Evolutionary conservation across 1,140 invertebrate genomes (phyloP).

Genomic region (Euwallacea similis): DNA sequence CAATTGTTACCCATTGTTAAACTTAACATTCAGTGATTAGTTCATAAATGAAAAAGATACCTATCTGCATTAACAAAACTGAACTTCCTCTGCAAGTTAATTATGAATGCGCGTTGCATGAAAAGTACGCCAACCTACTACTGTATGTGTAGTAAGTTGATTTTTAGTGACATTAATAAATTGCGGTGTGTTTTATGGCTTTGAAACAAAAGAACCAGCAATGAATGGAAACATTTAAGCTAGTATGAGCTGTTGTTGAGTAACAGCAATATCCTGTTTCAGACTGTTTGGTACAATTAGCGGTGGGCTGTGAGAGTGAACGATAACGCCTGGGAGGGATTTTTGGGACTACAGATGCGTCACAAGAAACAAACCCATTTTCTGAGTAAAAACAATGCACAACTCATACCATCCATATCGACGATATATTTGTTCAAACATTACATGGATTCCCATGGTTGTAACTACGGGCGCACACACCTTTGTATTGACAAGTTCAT

Average conservation of each 20-base stretch:
- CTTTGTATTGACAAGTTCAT: conserved; percentile 35
- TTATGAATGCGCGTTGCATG: conserved; percentile 18
- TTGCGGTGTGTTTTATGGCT: conserved; percentile 22
- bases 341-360: neutral
- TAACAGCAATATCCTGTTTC: conserved; percentile 26
- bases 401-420: conserved; percentile 5
- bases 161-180: conserved; percentile 21
- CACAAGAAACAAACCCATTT: conserved; percentile 14
- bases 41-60: no score
- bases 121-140: conserved; percentile 21
- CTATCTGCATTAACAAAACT: neutral
- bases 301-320: neutral
- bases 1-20: no score
- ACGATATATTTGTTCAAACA: conserved; percentile 27
- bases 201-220: conserved; percentile 24
- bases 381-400: conserved; percentile 5
- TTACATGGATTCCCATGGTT: conserved; percentile 34
- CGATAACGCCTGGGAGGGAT: neutral
- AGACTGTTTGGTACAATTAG: conserved; percentile 1
- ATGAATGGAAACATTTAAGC: conserved; percentile 27
- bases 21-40: no score
- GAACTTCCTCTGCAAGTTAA: conserved; percentile 14
- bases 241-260: conserved; percentile 11
- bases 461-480: conserved; percentile 30
- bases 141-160: conserved; percentile 21